Evolutionary conservation across 2,888 invertebrate genomes (phyloP).

Genomic region (Pediacus dermestoides): DNA sequence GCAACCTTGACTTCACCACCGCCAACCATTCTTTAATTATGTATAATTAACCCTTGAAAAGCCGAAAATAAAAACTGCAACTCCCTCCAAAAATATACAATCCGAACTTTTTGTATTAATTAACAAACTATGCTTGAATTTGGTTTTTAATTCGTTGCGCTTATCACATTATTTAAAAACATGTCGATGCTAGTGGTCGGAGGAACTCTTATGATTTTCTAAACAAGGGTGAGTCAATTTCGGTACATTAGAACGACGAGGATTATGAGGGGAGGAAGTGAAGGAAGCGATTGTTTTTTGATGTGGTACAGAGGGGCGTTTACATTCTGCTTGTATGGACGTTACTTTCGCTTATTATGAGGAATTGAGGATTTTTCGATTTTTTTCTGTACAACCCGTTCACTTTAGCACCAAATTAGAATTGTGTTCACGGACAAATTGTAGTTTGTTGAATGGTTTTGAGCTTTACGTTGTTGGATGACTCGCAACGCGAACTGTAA

Average conservation of each 20-base stretch:
- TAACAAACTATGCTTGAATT: too few species aligned
- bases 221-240: constrained; percentile 12
- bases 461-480: constrained; percentile 4
- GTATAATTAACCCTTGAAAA: constrained; percentile 3
- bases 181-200: constrained; percentile 12
- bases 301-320: too few species aligned
- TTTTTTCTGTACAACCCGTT: constrained; percentile 7
- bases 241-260: too few species aligned
- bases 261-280: too few species aligned
- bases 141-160: constrained; percentile 24
- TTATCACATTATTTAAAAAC: constrained; percentile 24
- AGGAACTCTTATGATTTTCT: background rate
- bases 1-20: constrained; percentile 82
- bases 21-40: constrained; percentile 54
- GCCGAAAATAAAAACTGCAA: constrained; percentile 9
- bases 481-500: constrained; percentile 4
- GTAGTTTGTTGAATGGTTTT: constrained; percentile 2
- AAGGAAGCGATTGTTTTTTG: too few species aligned
- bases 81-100: constrained; percentile 11
- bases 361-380: too few species aligned
- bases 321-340: too few species aligned
- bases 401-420: constrained; percentile 8
- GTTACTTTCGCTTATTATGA: too few species aligned
- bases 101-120: constrained; percentile 7
- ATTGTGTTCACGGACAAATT: constrained; percentile 3